Evolutionary conservation across 2,797 vertebrate genomes (phyloP), one percentile per base, ranked within the genome.

Genomic region (Rallus crepitans): DNA sequence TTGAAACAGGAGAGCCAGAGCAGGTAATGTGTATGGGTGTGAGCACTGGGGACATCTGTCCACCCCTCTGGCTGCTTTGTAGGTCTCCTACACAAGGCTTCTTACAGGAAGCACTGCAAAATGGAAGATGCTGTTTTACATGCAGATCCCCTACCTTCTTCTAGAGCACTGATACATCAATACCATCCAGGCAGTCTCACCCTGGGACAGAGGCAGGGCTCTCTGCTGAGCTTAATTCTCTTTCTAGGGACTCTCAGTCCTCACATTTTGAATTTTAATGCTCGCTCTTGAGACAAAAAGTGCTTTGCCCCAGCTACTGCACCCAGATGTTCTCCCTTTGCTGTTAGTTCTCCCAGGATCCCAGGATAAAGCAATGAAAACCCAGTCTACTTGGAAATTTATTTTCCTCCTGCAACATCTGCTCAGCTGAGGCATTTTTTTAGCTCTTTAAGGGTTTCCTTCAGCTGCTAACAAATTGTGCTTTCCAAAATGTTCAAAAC

Each of bases 1-100:
- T 8, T 48, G 64, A 61, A 89, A 60, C 18, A 60, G 55, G 31
- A 86, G 71, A 66, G 31, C 8, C 80, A 70, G 50, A 66, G 20
- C 30, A 52, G 59, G 21, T 61, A 37, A 42, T 10, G 5, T 1
- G 0, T 31, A 15, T 0, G 4, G 16, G 10, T 85, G 33, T 52
- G 76, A 71, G 15, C 1, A 0, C 0, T 42, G 57, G 31, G 28
- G 55, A 63, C 23, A 39, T 50, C 47, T 76, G 35, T 52, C 47
- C 68, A 15, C 25, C n/a, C 33, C 64, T 82, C 47, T 75, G 66
- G 28, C 27, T 53, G 48, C 27, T 91, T 70, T 72, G 42, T 12
- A 40, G 65, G n/a, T 86, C 50, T 80, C 27, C 50, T 89, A 8
- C 25, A 52, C 12, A 28, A 56, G 13, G 27, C 47, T 77, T 80